phyloP scores from a whole-genome alignment of 2,113 vertebrate species.

The Syngnathus typhle region DNA sequence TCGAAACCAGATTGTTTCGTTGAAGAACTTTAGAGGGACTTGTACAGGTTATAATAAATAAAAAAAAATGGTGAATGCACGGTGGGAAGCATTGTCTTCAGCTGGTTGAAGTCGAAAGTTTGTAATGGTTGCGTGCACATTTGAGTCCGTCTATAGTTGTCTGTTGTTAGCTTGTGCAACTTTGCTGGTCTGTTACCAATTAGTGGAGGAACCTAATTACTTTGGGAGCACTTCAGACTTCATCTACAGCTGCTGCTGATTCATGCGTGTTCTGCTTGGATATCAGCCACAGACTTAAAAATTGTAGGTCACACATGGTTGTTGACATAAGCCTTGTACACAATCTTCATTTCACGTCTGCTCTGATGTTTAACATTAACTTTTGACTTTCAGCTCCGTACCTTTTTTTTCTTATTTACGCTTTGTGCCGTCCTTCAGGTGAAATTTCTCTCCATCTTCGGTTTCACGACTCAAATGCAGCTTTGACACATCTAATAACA shows the following conservation, averaged over 20 bases:
- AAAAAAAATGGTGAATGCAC: too few relatives aligned
- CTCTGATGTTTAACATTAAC: conserved; percentile 19
- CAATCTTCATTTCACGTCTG: conserved; percentile 5
- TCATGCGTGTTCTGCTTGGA: conserved; percentile 56
- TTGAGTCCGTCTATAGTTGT: conserved; percentile 20
- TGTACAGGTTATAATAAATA: too few relatives aligned
- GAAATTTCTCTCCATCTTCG: conserved; percentile 1
- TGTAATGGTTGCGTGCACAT: conserved; percentile 21
- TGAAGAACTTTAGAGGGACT: too few relatives aligned
- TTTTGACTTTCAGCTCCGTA: conserved; percentile 4
- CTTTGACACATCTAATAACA: conserved; percentile 17
- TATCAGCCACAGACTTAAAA: conserved; percentile 33
- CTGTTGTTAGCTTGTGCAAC: conserved; percentile 42
- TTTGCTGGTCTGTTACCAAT: conserved; percentile 58
- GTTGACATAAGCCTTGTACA: conserved; percentile 29
- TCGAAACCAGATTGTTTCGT: too few relatives aligned
- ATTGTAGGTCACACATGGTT: conserved; percentile 43
- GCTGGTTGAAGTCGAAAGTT: conserved; percentile 11
- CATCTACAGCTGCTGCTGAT: conserved; percentile 46
- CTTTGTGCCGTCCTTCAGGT: not conserved
- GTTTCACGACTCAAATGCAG: not conserved
- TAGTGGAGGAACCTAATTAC: conserved; percentile 59
- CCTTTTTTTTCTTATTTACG: not conserved
- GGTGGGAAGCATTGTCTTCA: not conserved
- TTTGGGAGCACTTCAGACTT: conserved; percentile 55